Conservation (phyloP, 1,140 invertebrate species). For the Wasmannia auropunctata region DNA sequence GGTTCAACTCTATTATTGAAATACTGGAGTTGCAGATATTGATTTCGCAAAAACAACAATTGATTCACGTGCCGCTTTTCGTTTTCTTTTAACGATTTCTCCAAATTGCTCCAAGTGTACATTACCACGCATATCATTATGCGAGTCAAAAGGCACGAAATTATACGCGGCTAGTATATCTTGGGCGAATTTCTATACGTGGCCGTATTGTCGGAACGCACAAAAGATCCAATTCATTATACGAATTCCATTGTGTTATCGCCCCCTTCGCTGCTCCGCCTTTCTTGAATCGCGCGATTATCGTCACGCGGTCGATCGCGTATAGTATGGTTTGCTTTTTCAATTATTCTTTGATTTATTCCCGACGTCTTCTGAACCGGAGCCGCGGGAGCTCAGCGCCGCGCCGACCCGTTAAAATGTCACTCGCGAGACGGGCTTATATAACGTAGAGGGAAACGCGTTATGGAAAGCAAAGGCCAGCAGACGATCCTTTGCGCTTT, state of each 20-base stretch:
- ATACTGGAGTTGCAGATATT: neutral
- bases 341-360: constrained; percentile 28
- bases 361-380: constrained; percentile 5
- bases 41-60: neutral
- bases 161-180: constrained; percentile 6
- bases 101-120: constrained; percentile 5
- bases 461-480: constrained; percentile 83
- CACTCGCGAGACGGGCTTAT: constrained; percentile 78
- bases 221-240: constrained; percentile 42
- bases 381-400: constrained; percentile 47
- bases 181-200: neutral
- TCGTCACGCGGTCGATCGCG: neutral
- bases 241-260: constrained; percentile 21
- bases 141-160: constrained; percentile 17
- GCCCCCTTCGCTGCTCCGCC: neutral
- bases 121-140: neutral
- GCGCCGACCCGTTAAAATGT: constrained; percentile 76
- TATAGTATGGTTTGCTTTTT: constrained; percentile 7
- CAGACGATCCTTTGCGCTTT: constrained; percentile 83
- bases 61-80: neutral
- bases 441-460: constrained; percentile 79
- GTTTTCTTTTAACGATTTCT: constrained; percentile 15
- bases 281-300: constrained; percentile 19
- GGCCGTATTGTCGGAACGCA: constrained; percentile 1
- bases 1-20: neutral